These are phyloP conservation scores for Drosophila triauraria DNA, from an alignment of 1,140 invertebrate species.

Conservation along the genomic window DNA sequence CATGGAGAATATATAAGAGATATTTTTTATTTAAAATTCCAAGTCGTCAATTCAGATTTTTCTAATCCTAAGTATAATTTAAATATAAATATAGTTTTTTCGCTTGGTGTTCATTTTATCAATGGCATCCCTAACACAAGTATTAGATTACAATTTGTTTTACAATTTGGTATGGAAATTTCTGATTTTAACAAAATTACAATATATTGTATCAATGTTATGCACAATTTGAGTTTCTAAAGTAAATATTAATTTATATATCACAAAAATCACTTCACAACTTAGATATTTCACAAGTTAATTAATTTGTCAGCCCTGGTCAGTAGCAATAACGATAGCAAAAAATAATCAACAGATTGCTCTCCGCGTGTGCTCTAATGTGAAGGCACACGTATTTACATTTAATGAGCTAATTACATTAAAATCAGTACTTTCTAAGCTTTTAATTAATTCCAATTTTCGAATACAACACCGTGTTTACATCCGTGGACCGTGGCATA, in stretches of 20 bases:
- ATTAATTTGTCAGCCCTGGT: not conserved
- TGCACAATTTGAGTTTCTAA: not conserved
- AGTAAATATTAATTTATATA: not conserved
- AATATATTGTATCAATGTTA: not conserved
- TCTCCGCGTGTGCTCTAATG: too few species aligned
- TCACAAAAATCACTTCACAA: not conserved
- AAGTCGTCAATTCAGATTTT: not conserved
- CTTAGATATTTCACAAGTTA: slow-evolving; percentile 3
- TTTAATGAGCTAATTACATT: not conserved
- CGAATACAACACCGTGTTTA: slow-evolving; percentile 58
- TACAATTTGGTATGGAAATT: too few species aligned
- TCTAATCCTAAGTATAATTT: too few species aligned
- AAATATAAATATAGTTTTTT: too few species aligned
- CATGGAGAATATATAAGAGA: not conserved
- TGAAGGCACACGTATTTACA: too few species aligned
- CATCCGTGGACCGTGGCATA: slow-evolving; percentile 33
- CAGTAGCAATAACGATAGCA: slow-evolving; percentile 17
- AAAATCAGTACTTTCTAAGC: not conserved
- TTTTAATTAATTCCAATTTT: not conserved
- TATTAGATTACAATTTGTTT: too few species aligned
- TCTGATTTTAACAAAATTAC: too few species aligned
- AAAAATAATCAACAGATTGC: not conserved
- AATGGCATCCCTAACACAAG: too few species aligned
- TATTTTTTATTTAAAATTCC: too few species aligned
- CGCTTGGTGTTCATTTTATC: too few species aligned